Evolutionary conservation across 1,140 invertebrate genomes (phyloP).

Genomic region (Drepana arcuata): DNA sequence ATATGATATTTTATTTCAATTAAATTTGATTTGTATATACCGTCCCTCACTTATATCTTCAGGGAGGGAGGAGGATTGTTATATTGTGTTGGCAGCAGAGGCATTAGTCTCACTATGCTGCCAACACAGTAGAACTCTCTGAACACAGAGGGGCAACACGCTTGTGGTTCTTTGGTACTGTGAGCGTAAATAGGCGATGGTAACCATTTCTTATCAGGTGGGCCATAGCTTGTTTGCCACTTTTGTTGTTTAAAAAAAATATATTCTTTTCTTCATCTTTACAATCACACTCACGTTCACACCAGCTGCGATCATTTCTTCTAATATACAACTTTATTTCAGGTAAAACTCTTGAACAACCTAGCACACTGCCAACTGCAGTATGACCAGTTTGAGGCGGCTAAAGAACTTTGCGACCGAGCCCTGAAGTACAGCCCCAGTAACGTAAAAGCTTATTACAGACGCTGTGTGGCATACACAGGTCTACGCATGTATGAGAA

Average conservation of each 20-base stretch:
- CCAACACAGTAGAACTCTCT: too few species aligned
- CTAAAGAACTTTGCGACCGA: constrained; percentile 77
- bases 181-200: too few species aligned
- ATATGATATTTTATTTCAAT: too few species aligned
- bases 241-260: not conserved
- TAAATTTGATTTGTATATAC: too few species aligned
- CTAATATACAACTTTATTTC: constrained; percentile 31
- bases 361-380: constrained; percentile 82
- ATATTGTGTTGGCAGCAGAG: too few species aligned
- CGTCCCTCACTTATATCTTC: too few species aligned
- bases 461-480: constrained; percentile 76
- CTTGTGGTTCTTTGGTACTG: too few species aligned
- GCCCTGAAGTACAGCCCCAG: constrained; percentile 75
- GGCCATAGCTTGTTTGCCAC: not conserved
- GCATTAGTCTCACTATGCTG: too few species aligned
- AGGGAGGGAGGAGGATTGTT: too few species aligned
- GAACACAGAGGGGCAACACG: too few species aligned
- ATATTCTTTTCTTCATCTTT: not conserved
- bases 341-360: constrained; percentile 80
- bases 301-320: not conserved
- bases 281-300: not conserved
- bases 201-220: too few species aligned
- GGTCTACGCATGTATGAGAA: constrained; percentile 76
- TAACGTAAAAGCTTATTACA: constrained; percentile 85
- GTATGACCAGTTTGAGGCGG: constrained; percentile 74